Evolutionary conservation across 2,888 invertebrate genomes (phyloP), one percentile per base, ranked within the genome.

Genomic region (Heliconius charithonia): DNA sequence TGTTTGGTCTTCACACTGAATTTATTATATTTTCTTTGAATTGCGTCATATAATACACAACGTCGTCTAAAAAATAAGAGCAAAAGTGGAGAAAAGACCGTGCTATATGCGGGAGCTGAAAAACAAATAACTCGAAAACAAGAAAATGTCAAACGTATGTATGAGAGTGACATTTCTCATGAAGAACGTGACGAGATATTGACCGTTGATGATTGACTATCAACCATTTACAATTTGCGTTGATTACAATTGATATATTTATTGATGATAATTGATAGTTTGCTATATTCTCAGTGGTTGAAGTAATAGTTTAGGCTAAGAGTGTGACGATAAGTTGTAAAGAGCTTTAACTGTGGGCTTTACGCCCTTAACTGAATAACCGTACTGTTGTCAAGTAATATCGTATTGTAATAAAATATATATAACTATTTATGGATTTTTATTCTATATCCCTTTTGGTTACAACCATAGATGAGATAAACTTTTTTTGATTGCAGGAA

Each of bases 401-500:
- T 86, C 87, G 88, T 91, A 90, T 88, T 90, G 89, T 90, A 89
- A 88, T 90, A 91, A 90, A 91, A 83, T 86, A 87, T 89, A 76
- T 78, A 73, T 80, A 79, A 80, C 78, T 73, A 62, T 87, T 19
- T 70, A 7, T n/a, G 12, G 22, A n/a, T 59, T 59, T 59, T 59
- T 59, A 12, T 59, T 59, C 3, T 59, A 51, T 59, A n/a, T n/a
- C n/a, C 59, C n/a, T 59, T 59, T n/a, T 37, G 19, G 51, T 51
- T 51, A 51, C 19, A 51, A 51, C 19, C 19, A 19, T 51, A 19
- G 19, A 2, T 51, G 51, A 51, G 51, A 19, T 45, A 19, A 51
- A 19, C 19, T 19, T n/a, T 45, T 45, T 41, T 41, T 13, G 9
- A 9, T 32, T 9, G 7, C 32, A 1, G 7, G 32, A 32, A 7